These are phyloP conservation scores for Gambelia wislizenii DNA, from an alignment of 2,797 vertebrate genomes.

Conservation along the genomic window DNA sequence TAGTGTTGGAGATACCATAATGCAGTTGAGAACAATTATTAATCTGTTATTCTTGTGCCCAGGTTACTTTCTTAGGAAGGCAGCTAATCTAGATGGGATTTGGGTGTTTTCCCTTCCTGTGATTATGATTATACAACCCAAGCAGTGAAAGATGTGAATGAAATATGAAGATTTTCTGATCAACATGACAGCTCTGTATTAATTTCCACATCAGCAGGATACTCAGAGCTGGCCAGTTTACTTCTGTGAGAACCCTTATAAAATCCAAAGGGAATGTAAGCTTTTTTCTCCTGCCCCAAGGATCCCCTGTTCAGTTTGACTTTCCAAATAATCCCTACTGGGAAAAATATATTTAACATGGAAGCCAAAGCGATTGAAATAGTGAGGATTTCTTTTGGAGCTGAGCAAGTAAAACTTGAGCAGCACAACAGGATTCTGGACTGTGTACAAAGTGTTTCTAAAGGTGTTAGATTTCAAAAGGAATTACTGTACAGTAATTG, in stretches of 20 bases:
- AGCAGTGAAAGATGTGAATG: neutral
- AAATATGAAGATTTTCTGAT: neutral
- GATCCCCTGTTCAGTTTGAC: neutral
- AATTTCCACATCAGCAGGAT: neutral
- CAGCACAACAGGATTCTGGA: neutral
- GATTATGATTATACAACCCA: neutral
- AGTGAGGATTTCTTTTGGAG: neutral
- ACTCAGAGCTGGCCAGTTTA: neutral
- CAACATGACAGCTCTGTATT: neutral
- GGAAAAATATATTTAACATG: neutral
- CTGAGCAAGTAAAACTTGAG: neutral
- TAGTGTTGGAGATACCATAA: neutral
- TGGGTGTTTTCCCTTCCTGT: neutral
- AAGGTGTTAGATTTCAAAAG: neutral
- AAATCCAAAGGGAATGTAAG: neutral
- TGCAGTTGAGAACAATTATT: neutral
- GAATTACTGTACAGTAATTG: neutral
- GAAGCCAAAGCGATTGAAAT: neutral
- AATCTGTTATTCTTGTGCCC: neutral
- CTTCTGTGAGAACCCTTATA: neutral
- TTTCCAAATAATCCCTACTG: neutral
- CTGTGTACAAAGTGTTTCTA: neutral
- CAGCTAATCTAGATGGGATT: neutral
- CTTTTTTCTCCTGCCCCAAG: neutral
- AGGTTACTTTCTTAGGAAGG: neutral